These are phyloP conservation scores for Drosophila meridionalis DNA, from an alignment of 2,888 invertebrate genomes.

Conservation along the genomic window DNA sequence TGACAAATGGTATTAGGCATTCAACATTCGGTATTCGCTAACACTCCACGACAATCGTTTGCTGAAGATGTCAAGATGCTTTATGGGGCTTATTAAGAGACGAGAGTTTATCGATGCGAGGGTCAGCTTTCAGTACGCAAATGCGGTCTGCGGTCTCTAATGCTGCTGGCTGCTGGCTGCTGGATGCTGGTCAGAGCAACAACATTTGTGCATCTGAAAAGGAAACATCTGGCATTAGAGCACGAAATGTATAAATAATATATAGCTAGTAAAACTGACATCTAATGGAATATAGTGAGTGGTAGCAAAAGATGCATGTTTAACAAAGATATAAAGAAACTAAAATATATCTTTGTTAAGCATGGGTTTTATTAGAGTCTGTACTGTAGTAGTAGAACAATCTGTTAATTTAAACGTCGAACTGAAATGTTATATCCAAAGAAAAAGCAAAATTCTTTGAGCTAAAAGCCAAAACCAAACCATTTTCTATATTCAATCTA, in stretches of 20 bases:
- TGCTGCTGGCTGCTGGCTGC: background rate
- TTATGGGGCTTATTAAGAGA: constrained; percentile 63
- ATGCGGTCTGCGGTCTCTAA: constrained; percentile 11
- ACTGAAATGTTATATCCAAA: background rate
- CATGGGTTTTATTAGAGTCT: background rate
- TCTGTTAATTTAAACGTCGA: background rate
- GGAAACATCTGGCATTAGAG: background rate
- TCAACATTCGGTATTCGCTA: constrained; percentile 22
- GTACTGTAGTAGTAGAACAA: background rate
- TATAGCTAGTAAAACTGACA: background rate
- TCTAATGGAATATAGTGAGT: background rate
- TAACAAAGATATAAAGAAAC: background rate
- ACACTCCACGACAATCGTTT: constrained; percentile 46
- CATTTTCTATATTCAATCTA: background rate
- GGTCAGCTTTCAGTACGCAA: constrained; percentile 28
- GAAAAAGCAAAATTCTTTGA: background rate
- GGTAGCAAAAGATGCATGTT: too few relatives aligned
- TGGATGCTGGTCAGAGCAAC: background rate
- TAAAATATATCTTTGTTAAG: background rate
- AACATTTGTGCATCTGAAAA: background rate
- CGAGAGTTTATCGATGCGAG: constrained; percentile 43
- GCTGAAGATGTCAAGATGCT: constrained; percentile 67
- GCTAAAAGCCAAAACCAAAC: background rate
- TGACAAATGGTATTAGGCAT: constrained; percentile 77
- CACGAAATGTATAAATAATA: constrained; percentile 2